These are phyloP conservation scores for Catocala fraxini DNA, from an alignment of 2,888 invertebrate species.

Conservation along the genomic window DNA sequence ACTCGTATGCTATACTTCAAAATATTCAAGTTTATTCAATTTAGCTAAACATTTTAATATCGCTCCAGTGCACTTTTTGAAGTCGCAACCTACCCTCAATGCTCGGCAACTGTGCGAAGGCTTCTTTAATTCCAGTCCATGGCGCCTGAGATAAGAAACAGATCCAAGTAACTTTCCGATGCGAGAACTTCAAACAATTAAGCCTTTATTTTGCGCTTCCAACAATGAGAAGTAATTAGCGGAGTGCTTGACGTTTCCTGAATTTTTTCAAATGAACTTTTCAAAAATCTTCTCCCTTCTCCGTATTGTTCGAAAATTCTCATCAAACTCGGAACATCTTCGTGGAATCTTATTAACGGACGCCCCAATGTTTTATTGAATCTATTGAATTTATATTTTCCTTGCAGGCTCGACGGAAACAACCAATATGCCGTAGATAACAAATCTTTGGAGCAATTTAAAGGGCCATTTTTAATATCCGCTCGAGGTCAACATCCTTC, in stretches of 20 bases:
- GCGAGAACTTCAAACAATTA: constrained; percentile 78
- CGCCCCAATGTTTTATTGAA: constrained; percentile 49
- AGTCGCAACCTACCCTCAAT: constrained; percentile 25
- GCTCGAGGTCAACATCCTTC: constrained; percentile 77
- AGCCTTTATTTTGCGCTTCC: constrained; percentile 73
- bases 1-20: neutral
- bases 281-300: constrained; percentile 45
- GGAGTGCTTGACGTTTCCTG: constrained; percentile 60
- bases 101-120: constrained; percentile 32
- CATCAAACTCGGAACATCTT: constrained; percentile 59
- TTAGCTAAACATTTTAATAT: constrained; percentile 26
- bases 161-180: constrained; percentile 64
- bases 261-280: constrained; percentile 69
- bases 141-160: constrained; percentile 58
- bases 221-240: constrained; percentile 82
- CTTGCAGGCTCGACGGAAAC: constrained; percentile 67
- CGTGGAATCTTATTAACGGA: constrained; percentile 68
- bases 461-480: constrained; percentile 83
- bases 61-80: constrained; percentile 37
- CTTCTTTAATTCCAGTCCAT: constrained; percentile 58
- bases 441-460: constrained; percentile 77
- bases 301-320: constrained; percentile 65
- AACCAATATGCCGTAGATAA: constrained; percentile 74
- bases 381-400: constrained; percentile 55
- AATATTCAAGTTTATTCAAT: constrained; percentile 10